Conservation (phyloP, 2,888 invertebrate species). For the Plebejus melissa region DNA sequence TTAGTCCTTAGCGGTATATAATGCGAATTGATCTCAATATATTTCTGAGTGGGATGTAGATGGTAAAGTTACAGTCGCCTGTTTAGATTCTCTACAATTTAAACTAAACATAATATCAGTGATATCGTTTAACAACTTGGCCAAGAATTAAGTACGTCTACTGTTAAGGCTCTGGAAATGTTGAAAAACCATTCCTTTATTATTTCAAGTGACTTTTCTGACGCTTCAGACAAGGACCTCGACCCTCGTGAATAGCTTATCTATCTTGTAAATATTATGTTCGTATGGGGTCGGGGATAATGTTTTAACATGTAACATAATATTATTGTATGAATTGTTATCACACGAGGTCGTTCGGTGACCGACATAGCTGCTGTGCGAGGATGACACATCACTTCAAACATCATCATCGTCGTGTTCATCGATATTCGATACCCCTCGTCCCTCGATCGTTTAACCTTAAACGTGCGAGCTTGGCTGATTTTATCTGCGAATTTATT, state of each 20-base stretch:
- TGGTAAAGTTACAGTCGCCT: neutral
- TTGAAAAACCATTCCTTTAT: neutral
- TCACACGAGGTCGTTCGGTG: conserved; percentile 12
- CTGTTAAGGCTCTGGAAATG: neutral
- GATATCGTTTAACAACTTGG: neutral
- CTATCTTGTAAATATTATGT: neutral
- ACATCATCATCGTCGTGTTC: neutral
- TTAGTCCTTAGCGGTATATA: neutral
- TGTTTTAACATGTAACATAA: conserved; percentile 8
- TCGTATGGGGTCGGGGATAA: neutral
- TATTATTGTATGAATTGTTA: neutral
- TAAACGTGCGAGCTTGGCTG: neutral
- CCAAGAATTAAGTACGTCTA: neutral
- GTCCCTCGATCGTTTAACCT: neutral
- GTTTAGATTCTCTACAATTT: too few relatives aligned
- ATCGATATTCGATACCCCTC: neutral
- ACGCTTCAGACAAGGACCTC: neutral
- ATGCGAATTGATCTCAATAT: neutral
- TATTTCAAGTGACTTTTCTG: neutral
- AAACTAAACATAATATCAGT: neutral
- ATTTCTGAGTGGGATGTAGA: neutral
- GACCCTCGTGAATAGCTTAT: too few relatives aligned
- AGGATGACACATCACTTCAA: conserved; percentile 3
- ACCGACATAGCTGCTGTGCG: conserved; percentile 7
- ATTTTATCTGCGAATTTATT: neutral